Conservation (phyloP, 2,888 invertebrate genomes). For the Mellilla xanthometata region DNA sequence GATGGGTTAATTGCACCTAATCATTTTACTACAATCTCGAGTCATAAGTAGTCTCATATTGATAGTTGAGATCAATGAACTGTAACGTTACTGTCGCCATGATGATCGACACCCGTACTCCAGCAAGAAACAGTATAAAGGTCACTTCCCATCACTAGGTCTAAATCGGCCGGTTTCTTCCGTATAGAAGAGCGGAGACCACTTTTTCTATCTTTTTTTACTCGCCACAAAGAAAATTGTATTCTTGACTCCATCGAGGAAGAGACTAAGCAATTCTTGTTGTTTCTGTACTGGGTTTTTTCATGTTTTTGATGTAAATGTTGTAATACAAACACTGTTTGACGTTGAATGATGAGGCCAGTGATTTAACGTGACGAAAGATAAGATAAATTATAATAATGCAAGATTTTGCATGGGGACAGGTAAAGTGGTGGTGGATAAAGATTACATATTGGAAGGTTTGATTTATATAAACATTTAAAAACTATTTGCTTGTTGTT, state of each 20-base stretch:
- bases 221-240: slow-evolving; percentile 8
- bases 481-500: too few species aligned
- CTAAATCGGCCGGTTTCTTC: slow-evolving; percentile 15
- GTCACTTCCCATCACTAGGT: slow-evolving; percentile 21
- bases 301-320: slow-evolving; percentile 11
- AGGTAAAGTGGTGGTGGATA: too few species aligned
- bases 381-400: slow-evolving; percentile 25
- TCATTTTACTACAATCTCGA: too few species aligned
- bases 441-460: too few species aligned
- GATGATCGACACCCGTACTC: background rate
- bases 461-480: too few species aligned
- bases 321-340: slow-evolving; percentile 23
- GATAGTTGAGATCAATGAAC: too few species aligned
- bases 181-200: slow-evolving; percentile 11
- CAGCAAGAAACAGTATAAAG: slow-evolving; percentile 2
- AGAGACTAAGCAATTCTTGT: slow-evolving; percentile 11
- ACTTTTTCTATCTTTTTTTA: slow-evolving; percentile 14
- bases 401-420: slow-evolving; percentile 17
- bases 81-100: too few species aligned
- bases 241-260: slow-evolving; percentile 17
- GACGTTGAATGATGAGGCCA: slow-evolving; percentile 31
- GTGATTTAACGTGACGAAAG: slow-evolving; percentile 26
- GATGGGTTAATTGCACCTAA: slow-evolving; percentile 1
- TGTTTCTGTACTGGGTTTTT: slow-evolving; percentile 7
- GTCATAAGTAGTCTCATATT: too few species aligned